These are phyloP conservation scores for Microtus californicus DNA, from an alignment of 2,797 vertebrate species.

Conservation along the genomic window DNA sequence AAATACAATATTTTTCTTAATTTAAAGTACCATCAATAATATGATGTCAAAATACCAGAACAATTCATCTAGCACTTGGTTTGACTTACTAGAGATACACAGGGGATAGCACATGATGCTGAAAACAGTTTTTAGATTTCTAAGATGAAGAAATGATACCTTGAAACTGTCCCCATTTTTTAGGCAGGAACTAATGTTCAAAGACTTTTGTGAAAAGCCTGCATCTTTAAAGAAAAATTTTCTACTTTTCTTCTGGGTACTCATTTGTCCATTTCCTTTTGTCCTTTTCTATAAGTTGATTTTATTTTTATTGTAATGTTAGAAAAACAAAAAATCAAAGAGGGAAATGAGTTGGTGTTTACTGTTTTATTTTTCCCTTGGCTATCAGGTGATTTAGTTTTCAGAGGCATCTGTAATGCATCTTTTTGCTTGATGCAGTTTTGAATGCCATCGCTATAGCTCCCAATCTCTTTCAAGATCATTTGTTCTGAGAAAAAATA, in stretches of 20 bases:
- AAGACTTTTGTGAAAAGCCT: not conserved
- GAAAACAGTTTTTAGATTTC: constrained; percentile 14
- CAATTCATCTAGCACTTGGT: not conserved
- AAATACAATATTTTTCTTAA: not conserved
- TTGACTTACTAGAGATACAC: not conserved
- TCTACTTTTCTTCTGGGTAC: not conserved
- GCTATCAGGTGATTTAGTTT: constrained; percentile 41
- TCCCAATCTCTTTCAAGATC: constrained; percentile 47
- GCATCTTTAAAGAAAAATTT: constrained; percentile 20
- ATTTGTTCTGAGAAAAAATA: constrained; percentile 56
- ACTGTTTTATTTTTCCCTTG: constrained; percentile 35
- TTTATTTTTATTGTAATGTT: constrained; percentile 45
- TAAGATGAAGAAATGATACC: not conserved
- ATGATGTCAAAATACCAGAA: not conserved
- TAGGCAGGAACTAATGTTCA: not conserved
- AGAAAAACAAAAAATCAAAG: not conserved
- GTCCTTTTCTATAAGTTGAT: not conserved
- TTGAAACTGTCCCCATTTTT: not conserved
- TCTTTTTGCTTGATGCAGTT: constrained; percentile 50
- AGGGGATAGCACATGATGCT: not conserved
- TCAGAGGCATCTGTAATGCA: constrained; percentile 48
- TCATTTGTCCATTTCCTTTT: not conserved
- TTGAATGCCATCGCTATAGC: constrained; percentile 24
- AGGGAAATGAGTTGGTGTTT: not conserved
- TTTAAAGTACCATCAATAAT: not conserved